A percentile compares a stretch with the other conserved stretches of the same genome.
These are phyloP conservation scores for Spongilla lacustris DNA, from an alignment of 37 sponge, comb jelly and placozoan species.

Conservation along the genomic window DNA sequence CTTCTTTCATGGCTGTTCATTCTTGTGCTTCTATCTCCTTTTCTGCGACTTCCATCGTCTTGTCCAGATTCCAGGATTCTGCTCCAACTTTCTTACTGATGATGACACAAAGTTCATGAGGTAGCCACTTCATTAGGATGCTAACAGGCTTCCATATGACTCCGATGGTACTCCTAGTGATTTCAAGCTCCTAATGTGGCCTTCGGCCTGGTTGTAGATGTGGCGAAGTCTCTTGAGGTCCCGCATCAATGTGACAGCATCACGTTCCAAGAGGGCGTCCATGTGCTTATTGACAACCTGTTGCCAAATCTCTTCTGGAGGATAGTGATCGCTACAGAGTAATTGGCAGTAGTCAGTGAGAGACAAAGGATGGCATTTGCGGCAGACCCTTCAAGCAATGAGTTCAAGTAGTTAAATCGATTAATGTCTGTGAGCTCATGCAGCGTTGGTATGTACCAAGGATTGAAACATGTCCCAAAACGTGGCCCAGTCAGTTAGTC, in stretches of 20 bases:
- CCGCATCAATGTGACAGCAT: slow-evolving; percentile 17
- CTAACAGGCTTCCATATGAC: slow-evolving; percentile 36
- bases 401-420: slow-evolving; percentile 29
- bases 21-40: slow-evolving; percentile 27
- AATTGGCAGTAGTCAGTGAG: slow-evolving; percentile 22
- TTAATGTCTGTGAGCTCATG: slow-evolving; percentile 33
- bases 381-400: slow-evolving; percentile 37
- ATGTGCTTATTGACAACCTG: slow-evolving; percentile 41
- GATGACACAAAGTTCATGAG: slow-evolving; percentile 15
- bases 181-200: slow-evolving; percentile 43
- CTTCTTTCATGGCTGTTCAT: background rate
- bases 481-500: slow-evolving; percentile 24
- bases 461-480: slow-evolving; percentile 43
- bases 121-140: slow-evolving; percentile 34
- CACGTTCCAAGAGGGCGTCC: slow-evolving; percentile 18
- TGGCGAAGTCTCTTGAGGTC: slow-evolving; percentile 8
- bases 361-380: slow-evolving; percentile 19
- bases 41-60: slow-evolving; percentile 3
- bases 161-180: slow-evolving; percentile 19
- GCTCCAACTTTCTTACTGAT: slow-evolving; percentile 23
- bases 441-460: slow-evolving; percentile 24
- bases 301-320: slow-evolving; percentile 44
- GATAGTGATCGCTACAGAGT: slow-evolving; percentile 22
- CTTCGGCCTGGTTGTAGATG: slow-evolving; percentile 29
- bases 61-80: slow-evolving; percentile 17